A percentile compares a stretch with the other conserved stretches of the same genome.
These are phyloP conservation scores for Adoxophyes honmai DNA, from an alignment of 1,140 invertebrate species.

Conservation along the genomic window DNA sequence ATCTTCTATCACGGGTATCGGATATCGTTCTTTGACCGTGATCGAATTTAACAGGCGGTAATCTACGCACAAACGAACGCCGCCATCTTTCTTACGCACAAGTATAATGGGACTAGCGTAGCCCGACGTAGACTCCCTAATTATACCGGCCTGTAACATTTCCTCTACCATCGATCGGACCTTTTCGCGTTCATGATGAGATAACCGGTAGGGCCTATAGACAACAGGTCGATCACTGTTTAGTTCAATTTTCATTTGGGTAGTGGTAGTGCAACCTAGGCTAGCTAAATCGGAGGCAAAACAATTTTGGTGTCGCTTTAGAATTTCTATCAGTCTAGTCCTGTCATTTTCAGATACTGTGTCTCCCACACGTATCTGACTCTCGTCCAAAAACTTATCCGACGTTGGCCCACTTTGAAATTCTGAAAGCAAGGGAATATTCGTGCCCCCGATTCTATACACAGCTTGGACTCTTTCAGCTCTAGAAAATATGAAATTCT, in stretches of 20 bases:
- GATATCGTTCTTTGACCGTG: slow-evolving; percentile 11
- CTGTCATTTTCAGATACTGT: not conserved
- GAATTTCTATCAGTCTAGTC: not conserved
- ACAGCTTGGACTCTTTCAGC: slow-evolving; percentile 2
- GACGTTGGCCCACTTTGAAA: no score
- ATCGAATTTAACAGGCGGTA: slow-evolving; percentile 14
- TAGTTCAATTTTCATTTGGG: slow-evolving; percentile 28
- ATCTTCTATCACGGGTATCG: slow-evolving; percentile 31
- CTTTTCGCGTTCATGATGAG: slow-evolving; percentile 10
- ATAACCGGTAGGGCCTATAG: slow-evolving; percentile 23
- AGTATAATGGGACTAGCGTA: slow-evolving; percentile 22
- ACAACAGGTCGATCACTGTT: slow-evolving; percentile 23
- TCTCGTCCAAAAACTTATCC: not conserved
- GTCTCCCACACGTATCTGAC: not conserved
- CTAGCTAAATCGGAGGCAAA: slow-evolving; percentile 25
- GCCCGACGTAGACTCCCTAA: slow-evolving; percentile 38
- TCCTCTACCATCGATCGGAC: slow-evolving; percentile 6
- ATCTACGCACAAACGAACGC: slow-evolving; percentile 20
- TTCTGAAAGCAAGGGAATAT: no score
- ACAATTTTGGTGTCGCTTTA: slow-evolving; percentile 24
- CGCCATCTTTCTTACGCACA: slow-evolving; percentile 25
- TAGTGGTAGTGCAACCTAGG: slow-evolving; percentile 20
- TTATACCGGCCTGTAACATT: slow-evolving; percentile 33
- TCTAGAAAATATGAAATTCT: not conserved
- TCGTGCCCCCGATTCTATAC: not conserved